Base-by-base conservation (phyloP, 2,113 vertebrate species). In the Thalassoma bifasciatum region DNA sequence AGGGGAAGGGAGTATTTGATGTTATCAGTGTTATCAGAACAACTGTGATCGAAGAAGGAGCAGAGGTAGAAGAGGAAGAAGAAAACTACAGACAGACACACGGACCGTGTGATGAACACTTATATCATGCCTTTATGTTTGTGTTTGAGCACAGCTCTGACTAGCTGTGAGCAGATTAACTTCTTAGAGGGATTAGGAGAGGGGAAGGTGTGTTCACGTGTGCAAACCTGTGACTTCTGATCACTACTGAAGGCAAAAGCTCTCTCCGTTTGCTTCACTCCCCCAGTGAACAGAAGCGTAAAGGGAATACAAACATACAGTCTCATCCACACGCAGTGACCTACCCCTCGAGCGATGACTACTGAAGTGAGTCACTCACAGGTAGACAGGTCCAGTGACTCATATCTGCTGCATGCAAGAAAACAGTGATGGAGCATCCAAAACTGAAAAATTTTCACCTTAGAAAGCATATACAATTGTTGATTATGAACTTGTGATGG, bases 161-260 rank as follows among this genome's bases (percentile, higher is more conserved):
- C 36, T 16, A 19, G 37, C 53, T 42, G 47, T 38, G 51, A 61
- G 50, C 56, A 30, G 71, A 49, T 84, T 77, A 82, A 67, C 30
- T 51, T 51, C 68, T 70, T 70, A 49, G 13, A 58, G 42, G 63
- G 78, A 69, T 84, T 75, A 79, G 12, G 21, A 60, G 19, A 44
- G 40, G 34, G 6, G 24, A 60, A 65, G 58, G 54, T 79, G 66
- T 60, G 62, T 24, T 67, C 73, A 75, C 53, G 17, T 53, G 46
- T 56, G 42, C 38, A n/a, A 12, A 57, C 68, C 62, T 66, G 47
- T 70, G 77, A 77, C 24, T 74, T 84, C 34, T 80, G 77, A 76
- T 65, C 53, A 6, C 53, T 13, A n/a, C 17, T n/a, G 2, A 19
- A 24, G 47, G 44, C 30, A 40, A 51, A 38, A 12, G 5, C 8